These are phyloP conservation scores for Hydrophis major DNA, from an alignment of 2,797 vertebrate genomes.

Conservation along the genomic window DNA sequence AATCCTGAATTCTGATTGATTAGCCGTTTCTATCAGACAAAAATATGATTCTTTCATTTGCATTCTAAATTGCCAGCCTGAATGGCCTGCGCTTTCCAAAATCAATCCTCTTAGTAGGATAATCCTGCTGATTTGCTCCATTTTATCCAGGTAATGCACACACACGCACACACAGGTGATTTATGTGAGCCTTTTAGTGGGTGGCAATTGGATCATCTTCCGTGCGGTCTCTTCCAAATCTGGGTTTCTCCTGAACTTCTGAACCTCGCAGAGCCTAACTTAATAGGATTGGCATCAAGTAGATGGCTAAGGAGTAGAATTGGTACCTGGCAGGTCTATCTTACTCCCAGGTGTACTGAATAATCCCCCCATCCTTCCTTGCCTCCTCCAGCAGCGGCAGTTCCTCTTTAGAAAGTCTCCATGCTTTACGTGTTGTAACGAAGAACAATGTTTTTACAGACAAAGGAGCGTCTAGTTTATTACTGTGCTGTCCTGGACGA, in stretches of 20 bases:
- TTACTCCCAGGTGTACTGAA: constrained; percentile 52
- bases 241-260: constrained; percentile 27
- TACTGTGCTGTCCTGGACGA: constrained; percentile 74
- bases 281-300: constrained; percentile 34
- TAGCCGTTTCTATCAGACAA: constrained; percentile 32
- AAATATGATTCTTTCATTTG: constrained; percentile 37
- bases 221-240: constrained; percentile 18
- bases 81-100: constrained; percentile 35
- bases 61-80: constrained; percentile 12
- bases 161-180: background rate
- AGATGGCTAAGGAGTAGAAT: constrained; percentile 35
- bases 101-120: constrained; percentile 23
- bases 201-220: constrained; percentile 1
- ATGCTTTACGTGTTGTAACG: constrained; percentile 74
- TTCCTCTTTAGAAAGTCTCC: constrained; percentile 67
- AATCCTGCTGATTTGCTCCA: constrained; percentile 46
- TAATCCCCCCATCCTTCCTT: constrained; percentile 45
- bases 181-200: constrained; percentile 10
- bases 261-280: background rate
- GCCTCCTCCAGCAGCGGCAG: constrained; percentile 21
- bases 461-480: constrained; percentile 75
- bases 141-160: constrained; percentile 19
- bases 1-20: constrained; percentile 27
- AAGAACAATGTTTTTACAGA: constrained; percentile 76
- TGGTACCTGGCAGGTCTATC: constrained; percentile 29